Evolutionary conservation across 2,113 vertebrate genomes (phyloP), one percentile per base, ranked within the genome.

Genomic region (Cyprinodon variegatus): DNA sequence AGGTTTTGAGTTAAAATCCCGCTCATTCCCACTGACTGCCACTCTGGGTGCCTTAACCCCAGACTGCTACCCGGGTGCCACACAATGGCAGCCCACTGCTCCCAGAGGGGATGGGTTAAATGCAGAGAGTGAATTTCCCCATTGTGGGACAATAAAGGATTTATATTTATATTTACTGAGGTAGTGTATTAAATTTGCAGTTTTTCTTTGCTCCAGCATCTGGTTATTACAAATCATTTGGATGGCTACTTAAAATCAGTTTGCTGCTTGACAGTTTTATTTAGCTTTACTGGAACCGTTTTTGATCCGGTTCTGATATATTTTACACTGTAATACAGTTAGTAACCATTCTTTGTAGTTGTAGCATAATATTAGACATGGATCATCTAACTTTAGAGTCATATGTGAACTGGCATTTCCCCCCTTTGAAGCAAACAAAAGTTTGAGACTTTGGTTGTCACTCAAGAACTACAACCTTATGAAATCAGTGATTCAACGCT

Each of bases 121-220:
- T 29, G 29, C 29, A 29, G 29, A 29, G 29, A 29, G 29, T 29
- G 29, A 29, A 29, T 29, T 29, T 29, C 29, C 29, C 29, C 29
- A 29, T 29, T 29, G 29, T 29, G 29, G 29, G 29, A 29, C 29
- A 29, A 29, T 29, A 29, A 29, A 29, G 29, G 29, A 29, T 29
- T 29, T 29, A 29, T 29, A 29, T 29, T 29, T 29, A 29, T 29
- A 29, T 29, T 29, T 29, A 29, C 29, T 29, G 29, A 29, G 74
- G 74, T 61, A 76, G 76, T 40, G 85, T 82, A 83, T 82, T 53
- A 78, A 53, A 50, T 77, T 77, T 62, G 68, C 71, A 69, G 53
- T 4, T 53, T 65, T 80, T 68, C 29, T 14, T 43, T 12, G 10
- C n/a, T 50, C 17, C 13, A 22, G 7, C 63, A 43, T 22, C 12